phyloP scores from a whole-genome alignment of 1,140 invertebrate genomes.

The Brachionus angularis region DNA sequence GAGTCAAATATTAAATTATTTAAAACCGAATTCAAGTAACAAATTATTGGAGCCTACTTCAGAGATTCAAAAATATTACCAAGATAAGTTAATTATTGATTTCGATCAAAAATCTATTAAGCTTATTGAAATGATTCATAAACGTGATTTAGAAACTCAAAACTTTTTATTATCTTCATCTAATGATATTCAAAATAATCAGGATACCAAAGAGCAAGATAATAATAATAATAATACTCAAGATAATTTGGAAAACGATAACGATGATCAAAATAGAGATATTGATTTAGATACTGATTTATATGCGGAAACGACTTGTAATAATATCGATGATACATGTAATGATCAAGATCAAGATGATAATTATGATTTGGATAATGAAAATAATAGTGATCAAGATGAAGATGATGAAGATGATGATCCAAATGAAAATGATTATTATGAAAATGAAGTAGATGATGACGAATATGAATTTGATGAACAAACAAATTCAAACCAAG shows the following conservation, averaged over 20 bases:
- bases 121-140: constrained; percentile 50
- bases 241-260: constrained; percentile 23
- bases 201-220: background rate
- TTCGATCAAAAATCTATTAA: constrained; percentile 75
- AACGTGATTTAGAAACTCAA: too few species aligned
- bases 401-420: constrained; percentile 76
- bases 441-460: constrained; percentile 78
- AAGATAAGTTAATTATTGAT: constrained; percentile 61
- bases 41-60: too few species aligned
- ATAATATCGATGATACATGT: constrained; percentile 20
- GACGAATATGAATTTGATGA: constrained; percentile 57
- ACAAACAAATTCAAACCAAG: constrained; percentile 5
- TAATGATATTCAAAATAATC: background rate
- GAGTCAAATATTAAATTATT: constrained; percentile 65
- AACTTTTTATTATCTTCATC: too few species aligned
- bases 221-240: background rate
- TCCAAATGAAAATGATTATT: constrained; percentile 80
- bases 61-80: background rate
- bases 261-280: background rate
- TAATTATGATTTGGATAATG: constrained; percentile 43
- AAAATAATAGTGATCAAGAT: constrained; percentile 65
- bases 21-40: constrained; percentile 49
- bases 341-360: constrained; percentile 27
- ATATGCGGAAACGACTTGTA: constrained; percentile 47
- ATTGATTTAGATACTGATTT: constrained; percentile 10